Percentiles rank a stretch among this genome's conserved stretches.
Evolutionary conservation across 2,888 invertebrate genomes (phyloP).

Genomic region (Timema cristinae): DNA sequence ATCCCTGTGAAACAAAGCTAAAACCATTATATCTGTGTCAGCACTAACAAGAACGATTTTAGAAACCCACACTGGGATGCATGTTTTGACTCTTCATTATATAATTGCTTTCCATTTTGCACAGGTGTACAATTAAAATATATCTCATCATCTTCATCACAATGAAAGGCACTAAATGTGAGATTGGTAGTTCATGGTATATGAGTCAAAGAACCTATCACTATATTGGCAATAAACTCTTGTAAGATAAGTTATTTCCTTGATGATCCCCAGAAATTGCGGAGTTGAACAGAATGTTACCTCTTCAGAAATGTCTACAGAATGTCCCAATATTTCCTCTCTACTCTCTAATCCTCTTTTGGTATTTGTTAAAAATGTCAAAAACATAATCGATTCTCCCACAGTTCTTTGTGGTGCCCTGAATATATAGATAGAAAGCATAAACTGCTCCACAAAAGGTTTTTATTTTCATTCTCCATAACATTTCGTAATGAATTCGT

Average conservation of each 20-base stretch:
- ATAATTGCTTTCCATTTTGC: background rate
- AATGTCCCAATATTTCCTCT: background rate
- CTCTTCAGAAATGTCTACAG: background rate
- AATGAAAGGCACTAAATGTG: background rate
- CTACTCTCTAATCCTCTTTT: background rate
- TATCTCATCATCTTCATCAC: background rate
- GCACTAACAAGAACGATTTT: background rate
- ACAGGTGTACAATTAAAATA: background rate
- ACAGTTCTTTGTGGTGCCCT: background rate
- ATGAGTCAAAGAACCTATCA: too few species aligned
- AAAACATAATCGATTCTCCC: too few species aligned
- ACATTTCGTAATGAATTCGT: background rate
- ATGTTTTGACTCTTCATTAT: background rate
- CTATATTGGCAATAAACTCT: too few species aligned
- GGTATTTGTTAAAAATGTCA: background rate
- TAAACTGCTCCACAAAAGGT: background rate
- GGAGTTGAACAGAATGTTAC: background rate
- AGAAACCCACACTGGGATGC: background rate
- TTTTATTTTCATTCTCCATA: background rate
- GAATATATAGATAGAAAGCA: background rate
- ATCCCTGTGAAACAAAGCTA: background rate
- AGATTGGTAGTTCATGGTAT: background rate
- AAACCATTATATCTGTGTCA: background rate
- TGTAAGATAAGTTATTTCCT: background rate
- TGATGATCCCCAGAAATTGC: constrained; percentile 6